Evolutionary conservation across 2,888 invertebrate genomes (phyloP).

Genomic region (Hypercompe scribonia): DNA sequence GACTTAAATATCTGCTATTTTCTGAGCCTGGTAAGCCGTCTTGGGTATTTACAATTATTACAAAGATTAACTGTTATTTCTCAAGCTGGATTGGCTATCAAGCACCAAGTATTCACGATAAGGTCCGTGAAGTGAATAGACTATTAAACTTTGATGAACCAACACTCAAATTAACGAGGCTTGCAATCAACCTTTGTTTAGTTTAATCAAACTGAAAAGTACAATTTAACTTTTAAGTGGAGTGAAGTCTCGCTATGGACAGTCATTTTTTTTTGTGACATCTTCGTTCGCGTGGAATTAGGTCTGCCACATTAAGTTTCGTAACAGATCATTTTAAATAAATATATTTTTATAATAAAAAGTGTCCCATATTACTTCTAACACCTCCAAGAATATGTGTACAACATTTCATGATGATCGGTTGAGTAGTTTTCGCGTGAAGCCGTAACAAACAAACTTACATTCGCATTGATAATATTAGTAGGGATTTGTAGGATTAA

Average conservation of each 20-base stretch:
- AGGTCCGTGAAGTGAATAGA: slow-evolving; percentile 47
- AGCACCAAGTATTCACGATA: slow-evolving; percentile 45
- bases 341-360: too few relatives aligned
- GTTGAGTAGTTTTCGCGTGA: too few relatives aligned
- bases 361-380: too few relatives aligned
- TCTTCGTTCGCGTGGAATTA: too few relatives aligned
- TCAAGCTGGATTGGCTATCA: slow-evolving; percentile 42
- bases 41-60: slow-evolving; percentile 39
- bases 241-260: slow-evolving; percentile 18
- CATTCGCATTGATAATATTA: too few relatives aligned
- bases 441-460: too few relatives aligned
- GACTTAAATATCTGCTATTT: slow-evolving; percentile 18
- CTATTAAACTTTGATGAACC: slow-evolving; percentile 71
- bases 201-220: slow-evolving; percentile 75
- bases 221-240: slow-evolving; percentile 69
- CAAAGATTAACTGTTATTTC: slow-evolving; percentile 38
- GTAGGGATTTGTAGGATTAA: too few relatives aligned
- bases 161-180: slow-evolving; percentile 69
- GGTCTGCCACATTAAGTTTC: too few relatives aligned
- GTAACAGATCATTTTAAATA: too few relatives aligned
- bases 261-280: slow-evolving; percentile 12
- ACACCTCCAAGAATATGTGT: too few relatives aligned
- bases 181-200: slow-evolving; percentile 66
- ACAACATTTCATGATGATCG: too few relatives aligned
- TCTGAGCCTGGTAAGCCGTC: slow-evolving; percentile 25